Evolutionary conservation across 2,888 invertebrate genomes (phyloP).

Genomic region (Macrosiphum euphorbiae): DNA sequence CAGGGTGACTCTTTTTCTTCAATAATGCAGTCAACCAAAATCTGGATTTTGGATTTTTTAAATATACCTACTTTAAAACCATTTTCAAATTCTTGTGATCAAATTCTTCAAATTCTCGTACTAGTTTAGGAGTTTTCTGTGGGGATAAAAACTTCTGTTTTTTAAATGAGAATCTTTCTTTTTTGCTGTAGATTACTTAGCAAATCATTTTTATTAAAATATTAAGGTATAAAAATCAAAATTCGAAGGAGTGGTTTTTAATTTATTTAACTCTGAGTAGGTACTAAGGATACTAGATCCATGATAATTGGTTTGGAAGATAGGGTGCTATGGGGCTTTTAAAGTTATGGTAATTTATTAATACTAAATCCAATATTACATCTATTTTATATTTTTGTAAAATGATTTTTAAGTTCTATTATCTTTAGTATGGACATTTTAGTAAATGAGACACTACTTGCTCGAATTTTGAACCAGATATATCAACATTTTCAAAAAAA

Average conservation of each 20-base stretch:
- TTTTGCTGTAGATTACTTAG: too few species aligned
- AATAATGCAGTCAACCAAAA: background rate
- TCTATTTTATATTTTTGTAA: background rate
- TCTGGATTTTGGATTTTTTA: background rate
- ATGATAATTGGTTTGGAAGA: background rate
- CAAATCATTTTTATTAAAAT: too few species aligned
- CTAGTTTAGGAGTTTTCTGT: background rate
- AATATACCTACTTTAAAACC: background rate
- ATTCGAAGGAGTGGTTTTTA: background rate
- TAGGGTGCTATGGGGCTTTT: background rate
- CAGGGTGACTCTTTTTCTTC: background rate
- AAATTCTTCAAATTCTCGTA: background rate
- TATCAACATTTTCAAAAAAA: background rate
- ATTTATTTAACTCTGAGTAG: background rate
- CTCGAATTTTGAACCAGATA: background rate
- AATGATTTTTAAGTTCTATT: background rate
- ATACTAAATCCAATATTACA: background rate
- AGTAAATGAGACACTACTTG: background rate
- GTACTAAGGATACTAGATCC: background rate
- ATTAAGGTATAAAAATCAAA: too few species aligned
- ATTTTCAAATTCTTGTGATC: background rate
- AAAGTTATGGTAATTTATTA: background rate
- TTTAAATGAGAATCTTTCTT: too few species aligned
- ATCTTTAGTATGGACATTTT: background rate
- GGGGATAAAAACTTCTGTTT: background rate